These are phyloP conservation scores for Physocephala rufipes DNA, from an alignment of 2,888 invertebrate species.

Conservation along the genomic window DNA sequence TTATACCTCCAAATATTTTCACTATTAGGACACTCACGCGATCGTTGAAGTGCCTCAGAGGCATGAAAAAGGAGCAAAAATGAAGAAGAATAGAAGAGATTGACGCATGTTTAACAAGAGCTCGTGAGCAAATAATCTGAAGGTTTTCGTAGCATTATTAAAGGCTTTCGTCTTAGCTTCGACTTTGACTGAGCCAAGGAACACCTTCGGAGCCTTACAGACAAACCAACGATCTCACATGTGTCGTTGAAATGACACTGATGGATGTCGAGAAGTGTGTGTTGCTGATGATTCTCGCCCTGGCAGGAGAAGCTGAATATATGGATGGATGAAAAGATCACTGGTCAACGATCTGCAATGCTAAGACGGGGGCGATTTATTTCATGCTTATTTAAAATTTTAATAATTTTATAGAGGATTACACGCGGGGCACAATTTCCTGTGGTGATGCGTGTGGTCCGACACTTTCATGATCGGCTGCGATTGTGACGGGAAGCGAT, in stretches of 20 bases:
- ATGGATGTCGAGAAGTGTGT: background rate
- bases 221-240: background rate
- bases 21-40: constrained; percentile 3
- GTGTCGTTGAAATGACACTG: constrained; percentile 16
- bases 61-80: background rate
- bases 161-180: constrained; percentile 18
- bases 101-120: background rate
- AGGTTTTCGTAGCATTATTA: constrained; percentile 6
- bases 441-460: background rate
- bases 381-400: constrained; percentile 22
- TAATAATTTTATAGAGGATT: constrained; percentile 23
- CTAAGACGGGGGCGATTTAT: constrained; percentile 30
- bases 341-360: background rate
- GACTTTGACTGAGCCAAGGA: constrained; percentile 3
- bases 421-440: background rate
- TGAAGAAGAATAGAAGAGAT: background rate
- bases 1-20: constrained; percentile 33
- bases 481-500: background rate
- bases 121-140: background rate
- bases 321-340: background rate
- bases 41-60: background rate
- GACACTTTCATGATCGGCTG: constrained; percentile 17
- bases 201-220: background rate
- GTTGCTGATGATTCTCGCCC: too few species aligned
- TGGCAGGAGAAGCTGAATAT: constrained; percentile 9